Evolutionary conservation across 2,888 invertebrate species (phyloP).

Genomic region (Limnephilus rhombicus): DNA sequence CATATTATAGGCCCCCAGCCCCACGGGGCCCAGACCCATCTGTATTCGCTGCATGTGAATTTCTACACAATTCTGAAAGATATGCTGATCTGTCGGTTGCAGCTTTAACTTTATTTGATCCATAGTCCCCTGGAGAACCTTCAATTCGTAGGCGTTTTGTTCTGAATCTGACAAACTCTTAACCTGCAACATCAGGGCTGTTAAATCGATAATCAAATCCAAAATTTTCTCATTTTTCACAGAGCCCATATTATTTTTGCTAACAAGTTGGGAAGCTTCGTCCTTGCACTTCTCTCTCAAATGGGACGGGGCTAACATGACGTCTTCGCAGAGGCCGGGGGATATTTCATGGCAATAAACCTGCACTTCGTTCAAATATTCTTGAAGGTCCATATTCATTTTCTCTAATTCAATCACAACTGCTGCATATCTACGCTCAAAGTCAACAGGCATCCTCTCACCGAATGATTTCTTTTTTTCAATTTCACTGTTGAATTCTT

Average conservation of each 20-base stretch:
- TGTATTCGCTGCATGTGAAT: constrained; percentile 94
- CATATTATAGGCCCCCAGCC: constrained; percentile 51
- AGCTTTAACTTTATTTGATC: constrained; percentile 91
- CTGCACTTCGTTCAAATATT: constrained; percentile 91
- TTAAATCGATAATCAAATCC: constrained; percentile 90
- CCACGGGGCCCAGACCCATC: constrained; percentile 80
- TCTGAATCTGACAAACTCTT: constrained; percentile 88
- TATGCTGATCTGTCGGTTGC: constrained; percentile 84
- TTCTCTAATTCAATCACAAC: constrained; percentile 93
- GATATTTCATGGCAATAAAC: constrained; percentile 90
- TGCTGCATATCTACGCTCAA: constrained; percentile 93
- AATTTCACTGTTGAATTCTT: constrained; percentile 93
- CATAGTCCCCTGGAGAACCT: constrained; percentile 93
- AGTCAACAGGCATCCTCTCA: constrained; percentile 89
- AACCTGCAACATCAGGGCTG: constrained; percentile 93
- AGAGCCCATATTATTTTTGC: constrained; percentile 82
- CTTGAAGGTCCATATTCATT: constrained; percentile 92
- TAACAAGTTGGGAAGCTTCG: constrained; percentile 89
- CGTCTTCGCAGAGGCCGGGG: constrained; percentile 90
- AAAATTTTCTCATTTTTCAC: constrained; percentile 82
- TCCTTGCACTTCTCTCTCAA: constrained; percentile 91
- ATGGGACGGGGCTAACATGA: constrained; percentile 93
- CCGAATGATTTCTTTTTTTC: constrained; percentile 91
- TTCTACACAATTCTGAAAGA: constrained; percentile 93
- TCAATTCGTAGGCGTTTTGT: constrained; percentile 93